Conservation (phyloP, 2,113 vertebrate species). For the Narcine bancroftii region DNA sequence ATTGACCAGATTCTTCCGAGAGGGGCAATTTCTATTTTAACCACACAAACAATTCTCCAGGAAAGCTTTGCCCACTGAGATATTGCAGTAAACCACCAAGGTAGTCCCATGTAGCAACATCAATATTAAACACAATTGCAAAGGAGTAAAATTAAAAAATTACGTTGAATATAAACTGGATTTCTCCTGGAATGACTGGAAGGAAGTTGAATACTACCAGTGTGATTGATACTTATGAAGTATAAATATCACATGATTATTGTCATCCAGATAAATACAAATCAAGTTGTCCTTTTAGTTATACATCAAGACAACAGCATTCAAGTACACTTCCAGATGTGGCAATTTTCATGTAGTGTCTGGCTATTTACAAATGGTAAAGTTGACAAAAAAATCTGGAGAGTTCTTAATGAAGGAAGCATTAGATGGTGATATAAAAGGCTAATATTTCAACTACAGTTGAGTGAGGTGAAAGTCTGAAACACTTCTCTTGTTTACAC, state of each 20-base stretch:
- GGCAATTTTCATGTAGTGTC: background rate
- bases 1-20: background rate
- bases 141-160: background rate
- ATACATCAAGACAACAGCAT: background rate
- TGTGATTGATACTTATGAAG: background rate
- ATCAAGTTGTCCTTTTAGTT: background rate
- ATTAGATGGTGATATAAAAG: background rate
- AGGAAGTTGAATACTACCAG: background rate
- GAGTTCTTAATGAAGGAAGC: background rate
- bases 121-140: background rate
- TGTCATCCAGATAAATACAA: background rate
- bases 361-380: background rate
- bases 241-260: background rate
- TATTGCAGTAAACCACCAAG: background rate
- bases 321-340: background rate
- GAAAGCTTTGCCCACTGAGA: background rate
- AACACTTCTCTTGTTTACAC: background rate
- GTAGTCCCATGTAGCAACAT: background rate
- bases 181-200: background rate
- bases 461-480: background rate
- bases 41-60: background rate
- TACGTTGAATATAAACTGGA: background rate
- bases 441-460: background rate
- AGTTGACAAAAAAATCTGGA: background rate
- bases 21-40: background rate